Base-by-base conservation (phyloP, 2,113 vertebrate species). In the Rhinoptilus africanus region DNA sequence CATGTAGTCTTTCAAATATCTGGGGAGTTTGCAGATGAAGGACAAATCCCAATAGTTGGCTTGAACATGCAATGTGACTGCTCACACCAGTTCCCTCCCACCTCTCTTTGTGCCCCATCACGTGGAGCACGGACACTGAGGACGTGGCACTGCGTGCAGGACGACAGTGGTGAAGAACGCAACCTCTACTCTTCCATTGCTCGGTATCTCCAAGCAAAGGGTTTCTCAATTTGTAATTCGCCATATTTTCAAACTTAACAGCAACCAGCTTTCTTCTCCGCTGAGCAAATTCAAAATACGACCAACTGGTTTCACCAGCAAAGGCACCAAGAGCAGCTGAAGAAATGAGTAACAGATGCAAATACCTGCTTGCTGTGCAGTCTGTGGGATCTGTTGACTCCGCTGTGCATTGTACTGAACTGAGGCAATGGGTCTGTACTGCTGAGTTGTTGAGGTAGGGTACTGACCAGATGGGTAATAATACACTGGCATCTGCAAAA, bases 371-470 rank as follows among this genome's bases (percentile, higher is more conserved):
- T 98, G 98, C 80, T 98, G 99, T 22, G 97, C 89, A 48, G 97
- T 77, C 93, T 98, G 98, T 12, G 98, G 91, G 54, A 98, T 97
- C 85, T 98, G 98, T 84, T 98, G 98, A 92, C 94, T 97, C 93
- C 98, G 94, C 96, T 98, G 98, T 62, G 98, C 59, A 26, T 94
- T 97, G 97, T 98, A 99, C 96, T 98, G 98, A 92, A 98, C 97
- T 8, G 99, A 98, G 88, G 98, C 98, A 95, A 98, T 92, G 87
- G 98, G 98, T 95, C 98, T 98, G 98, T 98, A 99, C 97, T 98
- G 98, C 92, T 99, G 99, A 56, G 98, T 98, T 96, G 98, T 95
- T 98, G 99, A 99, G 99, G 99, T 99, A 99, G 99, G 98, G 98
- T 99, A 99, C 98, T 99, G 99, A 97, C 98, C 96, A 91, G 98